These are phyloP conservation scores for Mastomys natalensis DNA, from an alignment of 2,113 vertebrate genomes.

Conservation along the genomic window DNA sequence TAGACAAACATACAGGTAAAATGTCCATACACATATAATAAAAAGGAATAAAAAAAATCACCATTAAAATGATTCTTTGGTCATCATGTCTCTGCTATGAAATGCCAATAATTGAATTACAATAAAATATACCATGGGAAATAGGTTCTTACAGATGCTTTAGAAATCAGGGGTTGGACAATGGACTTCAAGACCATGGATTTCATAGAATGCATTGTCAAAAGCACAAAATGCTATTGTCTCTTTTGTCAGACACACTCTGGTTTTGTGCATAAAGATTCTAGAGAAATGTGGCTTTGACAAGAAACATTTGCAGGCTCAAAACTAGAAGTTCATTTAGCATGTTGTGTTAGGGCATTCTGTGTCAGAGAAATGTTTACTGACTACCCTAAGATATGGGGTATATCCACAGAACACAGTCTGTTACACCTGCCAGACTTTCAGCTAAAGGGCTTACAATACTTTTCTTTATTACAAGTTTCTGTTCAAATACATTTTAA, in stretches of 20 bases:
- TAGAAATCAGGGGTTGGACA: background rate
- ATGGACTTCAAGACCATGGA: background rate
- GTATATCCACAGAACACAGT: background rate
- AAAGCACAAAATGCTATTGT: background rate
- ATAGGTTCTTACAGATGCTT: background rate
- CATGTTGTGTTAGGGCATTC: background rate
- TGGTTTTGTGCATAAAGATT: background rate
- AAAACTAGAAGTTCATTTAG: background rate
- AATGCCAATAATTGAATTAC: conserved; percentile 29
- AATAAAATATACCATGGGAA: conserved; percentile 2
- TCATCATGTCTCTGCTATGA: conserved; percentile 31
- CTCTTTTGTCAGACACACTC: background rate
- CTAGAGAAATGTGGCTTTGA: background rate
- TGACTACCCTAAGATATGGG: background rate
- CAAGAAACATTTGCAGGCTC: background rate
- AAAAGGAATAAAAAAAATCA: background rate
- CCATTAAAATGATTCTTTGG: background rate
- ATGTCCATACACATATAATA: background rate
- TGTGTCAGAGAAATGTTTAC: too few relatives aligned
- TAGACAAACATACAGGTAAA: background rate
- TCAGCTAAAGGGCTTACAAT: background rate
- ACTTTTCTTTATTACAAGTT: conserved; percentile 25
- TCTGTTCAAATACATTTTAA: conserved; percentile 24
- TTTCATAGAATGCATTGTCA: background rate
- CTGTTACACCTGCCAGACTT: background rate